Evolutionary conservation across 2,888 invertebrate species (phyloP).

Genomic region (Acleris holmiana): DNA sequence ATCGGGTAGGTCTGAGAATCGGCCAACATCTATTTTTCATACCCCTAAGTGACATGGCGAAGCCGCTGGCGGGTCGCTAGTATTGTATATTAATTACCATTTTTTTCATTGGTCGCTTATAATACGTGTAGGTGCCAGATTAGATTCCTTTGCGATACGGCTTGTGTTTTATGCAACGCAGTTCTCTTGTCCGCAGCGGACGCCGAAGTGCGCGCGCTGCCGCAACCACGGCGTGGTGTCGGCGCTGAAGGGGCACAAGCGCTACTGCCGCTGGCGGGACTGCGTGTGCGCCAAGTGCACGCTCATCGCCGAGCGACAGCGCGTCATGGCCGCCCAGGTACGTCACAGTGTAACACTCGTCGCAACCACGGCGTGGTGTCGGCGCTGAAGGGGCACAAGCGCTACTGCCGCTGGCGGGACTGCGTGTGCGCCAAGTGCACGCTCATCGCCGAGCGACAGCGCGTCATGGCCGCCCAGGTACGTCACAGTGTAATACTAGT

Average conservation of each 20-base stretch:
- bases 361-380: conserved; percentile 99
- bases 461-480: conserved; percentile 98
- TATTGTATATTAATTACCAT: too few relatives aligned
- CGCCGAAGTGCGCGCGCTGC: conserved; percentile 98
- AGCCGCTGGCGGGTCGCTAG: too few relatives aligned
- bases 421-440: conserved; percentile 99
- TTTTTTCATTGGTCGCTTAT: too few relatives aligned
- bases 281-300: conserved; percentile 99
- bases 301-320: conserved; percentile 97
- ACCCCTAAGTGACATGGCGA: too few relatives aligned
- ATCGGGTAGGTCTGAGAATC: too few relatives aligned
- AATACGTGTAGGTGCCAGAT: neutral
- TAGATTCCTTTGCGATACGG: neutral
- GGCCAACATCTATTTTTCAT: too few relatives aligned
- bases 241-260: conserved; percentile 96
- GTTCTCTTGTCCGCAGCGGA: conserved; percentile 80
- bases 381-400: conserved; percentile 96
- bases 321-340: conserved; percentile 98
- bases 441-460: conserved; percentile 97
- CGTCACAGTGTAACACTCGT: conserved; percentile 57
- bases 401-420: conserved; percentile 91
- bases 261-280: conserved; percentile 98
- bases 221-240: conserved; percentile 99
- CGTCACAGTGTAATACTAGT: too few relatives aligned
- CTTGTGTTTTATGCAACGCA: conserved; percentile 37